These are phyloP conservation scores for Ranitomeya variabilis DNA, from an alignment of 2,113 vertebrate genomes.

Conservation along the genomic window DNA sequence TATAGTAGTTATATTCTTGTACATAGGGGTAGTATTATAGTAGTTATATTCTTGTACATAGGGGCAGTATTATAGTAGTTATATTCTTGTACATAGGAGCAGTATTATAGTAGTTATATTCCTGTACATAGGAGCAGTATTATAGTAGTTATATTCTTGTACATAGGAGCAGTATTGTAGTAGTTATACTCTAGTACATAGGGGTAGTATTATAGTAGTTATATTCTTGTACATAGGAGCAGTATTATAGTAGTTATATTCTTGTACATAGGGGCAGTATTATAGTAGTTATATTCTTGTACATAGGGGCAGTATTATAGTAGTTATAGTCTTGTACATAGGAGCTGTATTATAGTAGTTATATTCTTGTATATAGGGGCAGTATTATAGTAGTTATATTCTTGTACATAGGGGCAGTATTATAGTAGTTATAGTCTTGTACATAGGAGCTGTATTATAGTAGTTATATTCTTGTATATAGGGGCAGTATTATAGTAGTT, in stretches of 20 bases:
- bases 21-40: background rate
- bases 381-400: constrained; percentile 6
- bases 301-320: background rate
- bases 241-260: background rate
- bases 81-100: background rate
- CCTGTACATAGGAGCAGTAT: background rate
- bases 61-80: background rate
- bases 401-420: background rate
- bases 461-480: constrained; percentile 3
- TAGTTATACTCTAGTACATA: too few species aligned
- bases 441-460: background rate
- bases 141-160: background rate
- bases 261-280: background rate
- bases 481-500: background rate
- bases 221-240: too few species aligned
- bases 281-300: constrained; percentile 2
- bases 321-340: constrained; percentile 5
- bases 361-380: background rate
- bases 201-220: background rate
- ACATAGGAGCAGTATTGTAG: too few species aligned
- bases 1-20: constrained; percentile 5
- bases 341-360: background rate
- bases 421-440: background rate
- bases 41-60: constrained; percentile 3
- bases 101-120: background rate